These are phyloP conservation scores for Aleiodes leptofemur DNA, from an alignment of 2,888 invertebrate species.

Conservation along the genomic window DNA sequence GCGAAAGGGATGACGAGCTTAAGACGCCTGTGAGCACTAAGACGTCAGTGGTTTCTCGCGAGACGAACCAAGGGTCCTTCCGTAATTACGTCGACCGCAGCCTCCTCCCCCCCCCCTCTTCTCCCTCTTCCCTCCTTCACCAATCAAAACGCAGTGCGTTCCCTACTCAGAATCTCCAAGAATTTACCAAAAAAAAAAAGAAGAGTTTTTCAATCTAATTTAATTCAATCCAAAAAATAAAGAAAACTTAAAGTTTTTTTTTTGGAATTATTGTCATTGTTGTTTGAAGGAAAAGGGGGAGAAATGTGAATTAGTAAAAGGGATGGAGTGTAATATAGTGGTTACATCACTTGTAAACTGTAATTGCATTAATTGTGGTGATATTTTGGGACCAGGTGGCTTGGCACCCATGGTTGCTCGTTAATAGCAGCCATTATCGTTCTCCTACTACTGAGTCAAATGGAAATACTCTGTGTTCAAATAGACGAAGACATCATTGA, in stretches of 20 bases:
- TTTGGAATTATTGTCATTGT: slow-evolving; percentile 28
- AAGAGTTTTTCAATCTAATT: background rate
- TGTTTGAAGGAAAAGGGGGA: slow-evolving; percentile 34
- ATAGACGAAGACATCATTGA: slow-evolving; percentile 15
- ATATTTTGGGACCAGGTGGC: slow-evolving; percentile 74
- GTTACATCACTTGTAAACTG: slow-evolving; percentile 70
- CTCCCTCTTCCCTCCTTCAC: slow-evolving; percentile 49
- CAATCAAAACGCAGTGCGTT: slow-evolving; percentile 38
- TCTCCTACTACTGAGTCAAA: slow-evolving; percentile 45
- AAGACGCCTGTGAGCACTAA: slow-evolving; percentile 65
- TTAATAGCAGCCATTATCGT: slow-evolving; percentile 74
- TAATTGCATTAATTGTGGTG: slow-evolving; percentile 74
- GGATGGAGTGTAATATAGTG: slow-evolving; percentile 45
- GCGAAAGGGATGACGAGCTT: slow-evolving; percentile 49
- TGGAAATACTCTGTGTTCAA: slow-evolving; percentile 18
- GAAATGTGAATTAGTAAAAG: slow-evolving; percentile 55
- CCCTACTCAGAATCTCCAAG: background rate
- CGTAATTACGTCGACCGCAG: slow-evolving; percentile 74
- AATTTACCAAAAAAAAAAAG: background rate
- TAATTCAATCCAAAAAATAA: background rate
- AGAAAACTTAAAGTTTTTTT: background rate
- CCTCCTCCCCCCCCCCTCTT: slow-evolving; percentile 54
- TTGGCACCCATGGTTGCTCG: slow-evolving; percentile 69
- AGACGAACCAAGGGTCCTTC: slow-evolving; percentile 67
- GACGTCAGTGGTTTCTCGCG: slow-evolving; percentile 74